Conservation (phyloP, 2,888 invertebrate genomes). For the Xanthostigma xanthostigma region DNA sequence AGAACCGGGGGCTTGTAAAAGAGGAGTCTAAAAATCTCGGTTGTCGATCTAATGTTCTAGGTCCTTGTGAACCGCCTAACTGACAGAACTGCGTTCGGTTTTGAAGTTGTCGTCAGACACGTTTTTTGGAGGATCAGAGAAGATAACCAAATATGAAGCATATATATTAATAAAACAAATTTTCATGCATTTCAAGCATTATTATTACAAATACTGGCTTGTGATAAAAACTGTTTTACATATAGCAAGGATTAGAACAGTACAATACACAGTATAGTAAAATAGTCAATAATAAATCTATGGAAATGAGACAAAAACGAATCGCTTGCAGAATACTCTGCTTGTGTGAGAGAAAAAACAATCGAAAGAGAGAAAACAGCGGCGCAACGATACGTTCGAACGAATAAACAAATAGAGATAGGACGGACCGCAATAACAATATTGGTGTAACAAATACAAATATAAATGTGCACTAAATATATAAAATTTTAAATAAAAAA, state of each 20-base stretch:
- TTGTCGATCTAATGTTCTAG: no score
- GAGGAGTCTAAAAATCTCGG: no score
- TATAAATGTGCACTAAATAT: no score
- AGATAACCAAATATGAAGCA: constrained; percentile 27
- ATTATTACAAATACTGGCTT: constrained; percentile 72
- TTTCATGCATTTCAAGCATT: constrained; percentile 78
- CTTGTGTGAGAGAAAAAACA: constrained; percentile 10
- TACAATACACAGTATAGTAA: constrained; percentile 33
- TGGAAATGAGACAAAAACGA: constrained; percentile 7
- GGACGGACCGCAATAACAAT: no score
- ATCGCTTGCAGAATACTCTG: constrained; percentile 1
- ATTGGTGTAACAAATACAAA: no score
- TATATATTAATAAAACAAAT: constrained; percentile 57
- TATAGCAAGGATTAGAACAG: constrained; percentile 36
- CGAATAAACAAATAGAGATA: no score
- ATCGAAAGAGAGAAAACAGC: no score
- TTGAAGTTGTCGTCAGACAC: background rate
- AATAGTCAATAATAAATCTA: constrained; percentile 22
- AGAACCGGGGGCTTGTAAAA: no score
- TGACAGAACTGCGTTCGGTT: no score
- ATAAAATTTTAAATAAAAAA: no score
- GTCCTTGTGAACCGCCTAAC: no score
- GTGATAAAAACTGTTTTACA: constrained; percentile 31
- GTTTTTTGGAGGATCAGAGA: constrained; percentile 17
- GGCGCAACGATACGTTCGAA: no score